Evolutionary conservation across 2,113 vertebrate species (phyloP), one percentile per base, ranked within the genome.

Genomic region (Tragelaphus imberbis): DNA sequence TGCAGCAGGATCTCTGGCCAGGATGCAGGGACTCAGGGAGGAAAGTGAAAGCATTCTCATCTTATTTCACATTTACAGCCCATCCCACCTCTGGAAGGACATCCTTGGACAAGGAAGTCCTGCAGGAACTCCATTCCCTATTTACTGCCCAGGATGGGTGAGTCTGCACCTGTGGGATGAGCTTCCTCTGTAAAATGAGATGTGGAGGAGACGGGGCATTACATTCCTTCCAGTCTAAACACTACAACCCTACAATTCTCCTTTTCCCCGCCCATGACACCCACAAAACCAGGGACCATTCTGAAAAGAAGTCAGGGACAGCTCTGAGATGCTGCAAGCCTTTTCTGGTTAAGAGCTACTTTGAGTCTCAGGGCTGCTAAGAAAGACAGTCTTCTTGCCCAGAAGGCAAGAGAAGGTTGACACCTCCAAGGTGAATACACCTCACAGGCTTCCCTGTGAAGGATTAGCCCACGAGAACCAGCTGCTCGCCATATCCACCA

Each of bases 121-220:
- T 19, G 30, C 0, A 11, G 44, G 9, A 91, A 8, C 4, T 40
- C 84, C 19, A 25, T 40, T 58, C 33, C 14, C n/a, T 53, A 27
- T 27, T 23, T 9, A 13, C 30, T 81, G 17, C 55, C 19, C 13
- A 6, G 3, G 49, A 28, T 27, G 44, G 30, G 40, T 14, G 17
- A 63, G 6, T 33, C 71, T 27, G 51, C 28, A 25, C n/a, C 82
- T 27, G 15, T 1, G 1, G 44, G n/a, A 17, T 27, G 40, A 53
- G 8, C 16, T 84, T 84, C 81, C 61, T 44, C 80, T 61, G 6
- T 30, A 51, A 55, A 80, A 80, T 3, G 8, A 90, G 77, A 81
- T 0, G 4, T 25, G 30, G 21, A 3, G 27, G 51, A 36, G 10
- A 68, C 3, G 0, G 1, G 1, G n/a, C 12, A 10, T 27, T 61